Base-by-base conservation (phyloP, 2,113 vertebrate genomes). In the Telmatochromis sp. region DNA sequence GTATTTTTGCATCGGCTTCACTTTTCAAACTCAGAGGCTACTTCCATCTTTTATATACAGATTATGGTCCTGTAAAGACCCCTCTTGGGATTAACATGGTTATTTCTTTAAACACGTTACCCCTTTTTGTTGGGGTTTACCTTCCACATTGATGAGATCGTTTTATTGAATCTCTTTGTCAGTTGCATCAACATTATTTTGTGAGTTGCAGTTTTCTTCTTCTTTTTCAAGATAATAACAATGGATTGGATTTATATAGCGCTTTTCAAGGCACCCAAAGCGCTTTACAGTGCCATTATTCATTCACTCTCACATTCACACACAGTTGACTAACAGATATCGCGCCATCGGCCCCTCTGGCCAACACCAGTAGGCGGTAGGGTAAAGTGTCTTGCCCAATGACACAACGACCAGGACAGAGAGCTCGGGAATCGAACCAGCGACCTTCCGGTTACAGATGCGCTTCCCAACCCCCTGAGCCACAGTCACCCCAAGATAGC, bases 361-460 rank as follows among this genome's bases (percentile, higher is more conserved):
- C 35, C 35, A 37, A 0, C 35, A 37, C 35, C 1, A 37, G 35
- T 37, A 37, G 9, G 35, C 26, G 26, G 26, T 26, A 26, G 26
- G 23, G 4, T 4, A 2, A 28, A 26, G 26, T 26, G 26, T 28
- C 26, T 28, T 28, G 26, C 26, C 26, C 26, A 28, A 28, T 2
- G 26, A 28, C 26, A 28, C 26, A 28, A 28, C 26, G 4, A 37
- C 35, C 35, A 37, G 35, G 35, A 37, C 35, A 37, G 35, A 35
- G 35, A 37, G 35, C 35, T 0, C 0, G 35, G 35, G 35, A 0
- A 37, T 37, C 0, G 2, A 37, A 37, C 35, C 35, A 0, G 9
- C 4, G 9, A 37, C 35, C 9, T 37, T 37, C 35, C 4, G 35
- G 35, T 37, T 37, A 37, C 35, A 37, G 35, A 37, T 37, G 0